phyloP scores from a whole-genome alignment of 2,888 invertebrate species.

The Azorinus chamasolen region DNA sequence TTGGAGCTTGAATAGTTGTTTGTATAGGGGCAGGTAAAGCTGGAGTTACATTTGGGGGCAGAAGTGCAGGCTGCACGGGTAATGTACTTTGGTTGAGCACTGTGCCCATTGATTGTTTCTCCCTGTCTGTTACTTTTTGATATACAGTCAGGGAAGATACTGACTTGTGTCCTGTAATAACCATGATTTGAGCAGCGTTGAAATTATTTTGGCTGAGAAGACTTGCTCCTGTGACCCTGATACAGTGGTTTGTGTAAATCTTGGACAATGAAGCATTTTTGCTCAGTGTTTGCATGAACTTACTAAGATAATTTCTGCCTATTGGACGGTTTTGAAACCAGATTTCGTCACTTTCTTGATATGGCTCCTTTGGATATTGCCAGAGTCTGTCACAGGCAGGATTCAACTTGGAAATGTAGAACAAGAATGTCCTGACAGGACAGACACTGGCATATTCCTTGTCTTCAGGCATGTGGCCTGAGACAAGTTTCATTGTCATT shows the following conservation, averaged over 20 bases:
- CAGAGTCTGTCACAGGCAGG: slow-evolving; percentile 17
- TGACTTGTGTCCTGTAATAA: slow-evolving; percentile 11
- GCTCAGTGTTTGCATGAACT: slow-evolving; percentile 25
- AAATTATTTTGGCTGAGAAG: slow-evolving; percentile 5
- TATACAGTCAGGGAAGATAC: slow-evolving; percentile 3
- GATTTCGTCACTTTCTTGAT: not conserved
- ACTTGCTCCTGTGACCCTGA: slow-evolving; percentile 12
- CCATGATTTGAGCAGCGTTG: slow-evolving; percentile 16
- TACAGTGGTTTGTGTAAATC: slow-evolving; percentile 25
- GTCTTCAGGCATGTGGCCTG: too few relatives aligned
- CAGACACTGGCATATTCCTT: slow-evolving; percentile 10
- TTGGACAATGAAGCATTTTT: not conserved
- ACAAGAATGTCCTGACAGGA: slow-evolving; percentile 6
- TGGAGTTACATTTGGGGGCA: too few relatives aligned
- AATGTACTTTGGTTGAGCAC: too few relatives aligned
- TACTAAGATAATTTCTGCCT: slow-evolving; percentile 6
- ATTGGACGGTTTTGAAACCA: slow-evolving; percentile 21
- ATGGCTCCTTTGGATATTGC: slow-evolving; percentile 15
- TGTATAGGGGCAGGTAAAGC: too few relatives aligned
- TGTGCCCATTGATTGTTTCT: not conserved
- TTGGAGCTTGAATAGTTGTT: too few relatives aligned
- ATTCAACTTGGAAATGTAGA: slow-evolving; percentile 17
- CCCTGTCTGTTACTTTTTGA: not conserved
- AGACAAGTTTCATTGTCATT: not conserved
- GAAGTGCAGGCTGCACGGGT: too few relatives aligned